Evolutionary conservation across 30 jellyfish, hydroid and myxozoan genomes (phyloP), one percentile per base, ranked within the genome.

Genomic region (Aurelia aurita): DNA sequence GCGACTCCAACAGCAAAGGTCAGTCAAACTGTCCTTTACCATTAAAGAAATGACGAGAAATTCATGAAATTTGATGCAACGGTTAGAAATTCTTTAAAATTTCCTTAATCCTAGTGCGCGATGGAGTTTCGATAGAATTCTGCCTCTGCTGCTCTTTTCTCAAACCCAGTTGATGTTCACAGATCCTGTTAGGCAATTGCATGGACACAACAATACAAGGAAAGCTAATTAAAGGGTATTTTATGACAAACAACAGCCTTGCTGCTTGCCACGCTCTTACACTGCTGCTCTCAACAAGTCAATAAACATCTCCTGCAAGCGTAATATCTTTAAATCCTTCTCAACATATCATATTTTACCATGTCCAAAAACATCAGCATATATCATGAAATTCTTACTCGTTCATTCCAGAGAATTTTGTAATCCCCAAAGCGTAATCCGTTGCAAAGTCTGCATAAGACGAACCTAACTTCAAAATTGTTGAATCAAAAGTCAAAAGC

Each of bases 221-320:
- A 74, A 74, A 74, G 86, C 86, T 58, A 53, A 74, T 74, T 74
- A 74, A 51, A 74, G 29, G 59, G 84, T 51, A 72, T 72, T 72
- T 28, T 45, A 0, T 39, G 51, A 39, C 51, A 39, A 39, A 39
- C 7, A 39, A 39, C 51, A 39, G 51, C 51, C 51, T 8, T 39
- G 51, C 15, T 39, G 16, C 51, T 39, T 39, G 51, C 51, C 51
- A 39, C 51, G 51, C 9, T 39, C 51, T 15, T 6, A 15, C 51
- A 39, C 13, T 15, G 9, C 51, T 39, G 51, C 51, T 39, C 51
- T 39, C 51, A 39, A 46, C 71, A 25, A 72, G 49, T 22, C 51
- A 20, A 23, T 69, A 21, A 22, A 45, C 68, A 72, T 59, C 51
- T 39, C 51, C 2, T 39, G 51, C 9, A 15, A 39, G 51, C 12